These are phyloP conservation scores for Digitonthophagus gazella DNA, from an alignment of 2,888 invertebrate genomes.

Conservation along the genomic window DNA sequence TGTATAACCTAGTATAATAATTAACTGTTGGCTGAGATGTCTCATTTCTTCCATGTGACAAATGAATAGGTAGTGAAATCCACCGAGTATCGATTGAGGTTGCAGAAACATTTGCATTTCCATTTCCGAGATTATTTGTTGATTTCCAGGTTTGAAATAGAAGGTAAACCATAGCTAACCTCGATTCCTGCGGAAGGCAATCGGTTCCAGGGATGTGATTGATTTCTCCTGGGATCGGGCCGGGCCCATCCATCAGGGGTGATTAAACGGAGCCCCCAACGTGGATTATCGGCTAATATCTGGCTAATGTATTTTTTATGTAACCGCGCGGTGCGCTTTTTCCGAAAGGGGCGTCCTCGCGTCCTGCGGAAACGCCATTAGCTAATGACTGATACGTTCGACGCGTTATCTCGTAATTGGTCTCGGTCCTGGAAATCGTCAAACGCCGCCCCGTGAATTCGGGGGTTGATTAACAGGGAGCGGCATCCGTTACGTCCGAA, in stretches of 20 bases:
- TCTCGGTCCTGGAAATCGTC: not conserved
- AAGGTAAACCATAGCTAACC: not conserved
- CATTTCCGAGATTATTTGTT: not conserved
- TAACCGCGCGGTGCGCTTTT: not conserved
- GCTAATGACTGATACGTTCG: not conserved
- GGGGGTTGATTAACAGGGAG: not conserved
- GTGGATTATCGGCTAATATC: slow-evolving; percentile 15
- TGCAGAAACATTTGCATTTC: too few species aligned
- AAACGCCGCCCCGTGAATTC: not conserved
- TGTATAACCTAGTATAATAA: too few species aligned
- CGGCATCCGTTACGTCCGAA: not conserved
- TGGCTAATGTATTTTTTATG: slow-evolving; percentile 16
- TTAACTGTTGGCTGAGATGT: too few species aligned
- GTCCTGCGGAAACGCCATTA: not conserved
- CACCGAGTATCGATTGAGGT: too few species aligned
- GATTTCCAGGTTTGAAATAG: not conserved
- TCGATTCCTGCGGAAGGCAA: slow-evolving; percentile 1
- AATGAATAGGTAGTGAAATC: too few species aligned
- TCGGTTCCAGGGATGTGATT: slow-evolving; percentile 45
- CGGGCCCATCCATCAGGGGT: slow-evolving; percentile 34
- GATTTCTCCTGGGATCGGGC: slow-evolving; percentile 47
- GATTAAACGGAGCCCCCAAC: slow-evolving; percentile 10
- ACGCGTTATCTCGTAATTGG: not conserved
- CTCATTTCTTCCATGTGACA: too few species aligned
- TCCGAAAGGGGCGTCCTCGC: not conserved